Conservation (phyloP, 2,888 invertebrate species). For the Tiliacea aurago region DNA sequence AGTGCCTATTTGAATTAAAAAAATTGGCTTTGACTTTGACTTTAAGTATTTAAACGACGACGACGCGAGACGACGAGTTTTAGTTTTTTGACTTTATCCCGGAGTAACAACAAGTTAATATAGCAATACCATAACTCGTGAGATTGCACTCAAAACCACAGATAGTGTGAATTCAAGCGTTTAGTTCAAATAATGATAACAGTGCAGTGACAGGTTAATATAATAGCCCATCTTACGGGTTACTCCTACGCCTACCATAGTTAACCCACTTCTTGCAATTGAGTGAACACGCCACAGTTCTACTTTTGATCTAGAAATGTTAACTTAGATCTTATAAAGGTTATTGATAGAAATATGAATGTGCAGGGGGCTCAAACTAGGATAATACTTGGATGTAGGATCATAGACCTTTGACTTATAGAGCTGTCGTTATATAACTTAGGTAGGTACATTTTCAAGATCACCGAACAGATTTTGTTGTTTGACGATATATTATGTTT, state of each 20-base stretch:
- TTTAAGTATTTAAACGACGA: slow-evolving; percentile 4
- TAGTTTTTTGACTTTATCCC: too few species aligned
- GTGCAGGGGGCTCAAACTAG: background rate
- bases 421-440: background rate
- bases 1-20: too few species aligned
- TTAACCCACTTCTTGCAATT: slow-evolving; percentile 55
- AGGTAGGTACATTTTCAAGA: background rate
- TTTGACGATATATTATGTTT: background rate
- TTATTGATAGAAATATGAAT: background rate
- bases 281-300: slow-evolving; percentile 26
- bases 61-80: too few species aligned
- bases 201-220: slow-evolving; percentile 49
- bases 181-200: slow-evolving; percentile 33
- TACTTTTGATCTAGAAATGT: slow-evolving; percentile 11
- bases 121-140: slow-evolving; percentile 20
- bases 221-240: slow-evolving; percentile 42
- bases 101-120: slow-evolving; percentile 18
- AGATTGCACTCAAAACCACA: slow-evolving; percentile 20
- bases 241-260: slow-evolving; percentile 41
- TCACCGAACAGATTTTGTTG: background rate
- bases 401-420: background rate
- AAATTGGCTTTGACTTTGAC: too few species aligned
- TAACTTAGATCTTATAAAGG: background rate
- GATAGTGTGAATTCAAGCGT: slow-evolving; percentile 24
- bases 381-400: background rate